phyloP scores from a whole-genome alignment of 2,888 invertebrate genomes.

The Leptopterna dolabrata region DNA sequence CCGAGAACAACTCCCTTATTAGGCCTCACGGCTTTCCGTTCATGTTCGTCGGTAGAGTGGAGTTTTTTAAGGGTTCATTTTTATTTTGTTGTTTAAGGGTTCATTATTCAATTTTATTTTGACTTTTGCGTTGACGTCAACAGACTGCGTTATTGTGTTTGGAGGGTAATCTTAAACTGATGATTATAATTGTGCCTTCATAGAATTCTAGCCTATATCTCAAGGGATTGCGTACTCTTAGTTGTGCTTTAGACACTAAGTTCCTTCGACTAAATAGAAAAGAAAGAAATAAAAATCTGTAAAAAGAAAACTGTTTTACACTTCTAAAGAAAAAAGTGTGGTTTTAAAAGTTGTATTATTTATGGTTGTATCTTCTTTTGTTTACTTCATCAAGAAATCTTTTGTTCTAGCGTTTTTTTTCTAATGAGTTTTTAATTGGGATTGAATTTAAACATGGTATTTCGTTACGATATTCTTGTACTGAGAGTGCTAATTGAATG shows the following conservation, averaged over 20 bases:
- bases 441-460: neutral
- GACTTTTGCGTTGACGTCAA: neutral
- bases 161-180: constrained; percentile 58
- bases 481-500: neutral
- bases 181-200: constrained; percentile 59
- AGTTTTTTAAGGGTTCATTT: no score
- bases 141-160: constrained; percentile 41
- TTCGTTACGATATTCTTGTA: neutral
- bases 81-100: no score
- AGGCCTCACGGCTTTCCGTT: neutral
- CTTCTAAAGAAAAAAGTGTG: neutral
- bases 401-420: constrained; percentile 3
- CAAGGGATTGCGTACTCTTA: constrained; percentile 54
- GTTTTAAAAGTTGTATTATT: neutral
- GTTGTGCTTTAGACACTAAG: constrained; percentile 54
- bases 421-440: neutral
- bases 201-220: constrained; percentile 57
- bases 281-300: neutral
- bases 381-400: neutral
- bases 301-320: neutral
- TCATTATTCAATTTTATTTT: neutral
- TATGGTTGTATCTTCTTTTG: neutral
- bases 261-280: constrained; percentile 33
- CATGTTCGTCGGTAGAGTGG: neutral
- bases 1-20: neutral